phyloP scores from a whole-genome alignment of 1,140 invertebrate genomes.

The Halyomorpha halys region DNA sequence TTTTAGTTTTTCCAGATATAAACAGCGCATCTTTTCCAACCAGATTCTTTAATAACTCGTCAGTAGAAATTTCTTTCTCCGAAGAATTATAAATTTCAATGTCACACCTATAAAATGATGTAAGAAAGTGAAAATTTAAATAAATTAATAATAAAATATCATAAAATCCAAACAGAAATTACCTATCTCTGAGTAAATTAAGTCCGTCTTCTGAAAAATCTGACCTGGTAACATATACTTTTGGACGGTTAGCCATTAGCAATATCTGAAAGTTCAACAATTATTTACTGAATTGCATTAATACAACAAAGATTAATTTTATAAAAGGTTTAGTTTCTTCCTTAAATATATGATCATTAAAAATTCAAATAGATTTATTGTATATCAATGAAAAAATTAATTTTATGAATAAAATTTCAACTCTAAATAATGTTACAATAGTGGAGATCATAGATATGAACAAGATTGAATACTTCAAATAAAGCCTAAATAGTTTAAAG shows the following conservation, averaged over 20 bases:
- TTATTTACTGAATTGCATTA: background rate
- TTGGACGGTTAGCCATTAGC: background rate
- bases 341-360: too few relatives aligned
- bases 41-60: background rate
- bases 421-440: too few relatives aligned
- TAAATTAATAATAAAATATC: background rate
- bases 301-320: too few relatives aligned
- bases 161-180: background rate
- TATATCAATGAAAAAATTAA: too few relatives aligned
- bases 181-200: slow-evolving; percentile 4
- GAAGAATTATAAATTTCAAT: background rate
- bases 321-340: too few relatives aligned
- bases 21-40: background rate
- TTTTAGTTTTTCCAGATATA: background rate
- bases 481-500: too few relatives aligned
- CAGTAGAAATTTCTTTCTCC: background rate
- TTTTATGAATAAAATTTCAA: too few relatives aligned
- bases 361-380: too few relatives aligned
- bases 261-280: background rate
- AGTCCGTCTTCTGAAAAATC: background rate
- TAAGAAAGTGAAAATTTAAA: background rate
- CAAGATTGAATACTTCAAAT: too few relatives aligned
- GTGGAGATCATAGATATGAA: too few relatives aligned
- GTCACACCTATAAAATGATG: background rate
- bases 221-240: background rate